Base-by-base conservation (phyloP, 2,888 invertebrate species). In the Meliscaeva auricollis region DNA sequence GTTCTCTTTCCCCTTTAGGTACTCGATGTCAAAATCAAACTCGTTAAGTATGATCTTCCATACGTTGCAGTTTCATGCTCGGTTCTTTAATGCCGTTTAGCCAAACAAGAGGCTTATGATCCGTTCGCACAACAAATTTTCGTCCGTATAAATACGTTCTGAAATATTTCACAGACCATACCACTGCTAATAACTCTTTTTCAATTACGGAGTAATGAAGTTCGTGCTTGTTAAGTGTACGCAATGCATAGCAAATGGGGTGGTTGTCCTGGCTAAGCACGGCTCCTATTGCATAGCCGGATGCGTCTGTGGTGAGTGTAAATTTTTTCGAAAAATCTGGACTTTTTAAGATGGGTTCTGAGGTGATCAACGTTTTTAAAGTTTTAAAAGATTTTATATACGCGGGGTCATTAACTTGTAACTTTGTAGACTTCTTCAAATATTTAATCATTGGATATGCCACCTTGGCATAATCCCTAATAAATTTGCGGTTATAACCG, bases 31-130 rank as follows among this genome's bases (percentile, higher is more conserved):
- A 44, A 88, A 90, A 32, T 90, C 88, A 54, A 84, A 91, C 64
- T 90, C 90, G 54, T 88, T 87, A 87, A 90, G 80, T 80, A 89
- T 54, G 89, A 87, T 8, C 89, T 68, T 83, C 91, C 91, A 92
- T n/a, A 3, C 91, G 66, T 13, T 89, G 89, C 11, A 91, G 83
- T 75, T 91, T 89, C 0, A 90, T 90, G 35, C 89, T 90, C 0
- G 90, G 91, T n/a, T 91, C 91, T 87, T 92, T 91, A 0, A 91
- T 48, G 0, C 87, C 89, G 88, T 90, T 89, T 0, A 92, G 60
- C 90, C 91, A 92, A 3, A 88, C 88, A 1, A 92, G 75, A 0
- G 91, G 90, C 70, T 89, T 87, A 74, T 92, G 91, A 64, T 92
- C 92, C 0, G 91, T 92, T 3, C 90, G 88, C 0, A 92, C 90